A percentile compares a stretch with the other conserved stretches of the same genome.
These are phyloP conservation scores for Oasisia sp. DNA, from an alignment of 2,888 invertebrate genomes.

Conservation along the genomic window DNA sequence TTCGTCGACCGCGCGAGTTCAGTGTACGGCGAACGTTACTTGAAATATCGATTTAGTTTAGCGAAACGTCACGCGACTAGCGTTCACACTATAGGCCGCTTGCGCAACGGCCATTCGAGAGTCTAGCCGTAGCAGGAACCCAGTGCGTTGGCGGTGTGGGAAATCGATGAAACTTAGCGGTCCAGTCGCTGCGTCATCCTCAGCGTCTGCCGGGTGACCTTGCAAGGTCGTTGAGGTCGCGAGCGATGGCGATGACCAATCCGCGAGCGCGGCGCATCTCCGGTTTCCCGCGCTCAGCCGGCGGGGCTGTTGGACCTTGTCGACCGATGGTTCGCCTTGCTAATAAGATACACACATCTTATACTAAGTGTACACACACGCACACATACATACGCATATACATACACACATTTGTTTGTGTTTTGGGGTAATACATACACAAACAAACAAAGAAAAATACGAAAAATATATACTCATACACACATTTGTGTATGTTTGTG, in stretches of 20 bases:
- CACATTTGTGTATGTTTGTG: too few relatives aligned
- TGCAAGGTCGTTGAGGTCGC: slow-evolving; percentile 10
- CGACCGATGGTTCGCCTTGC: too few relatives aligned
- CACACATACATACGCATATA: too few relatives aligned
- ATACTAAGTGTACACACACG: not conserved
- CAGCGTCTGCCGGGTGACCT: not conserved
- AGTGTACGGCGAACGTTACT: not conserved
- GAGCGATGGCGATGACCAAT: not conserved
- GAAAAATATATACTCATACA: too few relatives aligned
- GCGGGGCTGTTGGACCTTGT: not conserved
- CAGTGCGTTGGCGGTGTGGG: not conserved
- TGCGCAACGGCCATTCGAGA: not conserved
- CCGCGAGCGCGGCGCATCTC: not conserved
- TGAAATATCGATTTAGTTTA: not conserved
- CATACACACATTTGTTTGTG: too few relatives aligned
- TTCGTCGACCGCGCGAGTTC: not conserved
- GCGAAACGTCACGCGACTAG: not conserved
- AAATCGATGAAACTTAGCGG: not conserved
- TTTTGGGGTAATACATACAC: too few relatives aligned
- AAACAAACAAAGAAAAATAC: too few relatives aligned
- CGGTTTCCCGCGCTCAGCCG: not conserved
- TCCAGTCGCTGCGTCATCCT: not conserved
- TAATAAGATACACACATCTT: not conserved
- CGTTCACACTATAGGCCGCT: not conserved
- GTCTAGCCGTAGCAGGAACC: not conserved